Evolutionary conservation across 2,888 invertebrate species (phyloP), one percentile per base, ranked within the genome.

Genomic region (Shargacucullia verbasci): DNA sequence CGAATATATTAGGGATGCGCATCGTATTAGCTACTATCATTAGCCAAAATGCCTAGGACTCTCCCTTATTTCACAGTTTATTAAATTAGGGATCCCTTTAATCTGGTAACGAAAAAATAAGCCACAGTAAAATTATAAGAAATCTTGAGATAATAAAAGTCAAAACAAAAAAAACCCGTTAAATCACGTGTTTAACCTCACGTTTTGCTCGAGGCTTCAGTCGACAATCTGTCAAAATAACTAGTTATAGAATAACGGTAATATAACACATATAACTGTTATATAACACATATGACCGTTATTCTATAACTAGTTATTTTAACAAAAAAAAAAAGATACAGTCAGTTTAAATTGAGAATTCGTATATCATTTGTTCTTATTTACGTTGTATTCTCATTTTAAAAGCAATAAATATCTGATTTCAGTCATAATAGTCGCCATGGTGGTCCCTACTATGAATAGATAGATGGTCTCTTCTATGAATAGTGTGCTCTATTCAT

Each of bases 211-310:
- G 64, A 69, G 81, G 81, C 78, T 63, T 70, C 64, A 44, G 50
- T 76, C 69, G 71, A 70, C 75, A 80, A 85, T 85, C 81, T 75
- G 83, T 86, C 85, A 86, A 79, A 79, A 60, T 57, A 54, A 76
- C 76, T 70, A 76, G 15, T 15, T 55, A 40, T 5, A 10, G 38
- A 43, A 50, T 49, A 48, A 67, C 59, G 59, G 66, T 66, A 7
- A n/a, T n/a, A n/a, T n/a, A n/a, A n/a, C n/a, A n/a, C n/a, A n/a
- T n/a, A n/a, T n/a, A n/a, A n/a, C n/a, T n/a, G n/a, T n/a, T n/a
- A n/a, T n/a, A n/a, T n/a, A n/a, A n/a, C n/a, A n/a, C n/a, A n/a
- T n/a, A n/a, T n/a, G n/a, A n/a, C n/a, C n/a, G n/a, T n/a, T n/a
- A n/a, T n/a, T n/a, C n/a, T n/a, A n/a, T n/a, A n/a, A n/a, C n/a